Evolutionary conservation across 2,113 vertebrate genomes (phyloP), one percentile per base, ranked within the genome.

Genomic region (Pachyramphus minor): DNA sequence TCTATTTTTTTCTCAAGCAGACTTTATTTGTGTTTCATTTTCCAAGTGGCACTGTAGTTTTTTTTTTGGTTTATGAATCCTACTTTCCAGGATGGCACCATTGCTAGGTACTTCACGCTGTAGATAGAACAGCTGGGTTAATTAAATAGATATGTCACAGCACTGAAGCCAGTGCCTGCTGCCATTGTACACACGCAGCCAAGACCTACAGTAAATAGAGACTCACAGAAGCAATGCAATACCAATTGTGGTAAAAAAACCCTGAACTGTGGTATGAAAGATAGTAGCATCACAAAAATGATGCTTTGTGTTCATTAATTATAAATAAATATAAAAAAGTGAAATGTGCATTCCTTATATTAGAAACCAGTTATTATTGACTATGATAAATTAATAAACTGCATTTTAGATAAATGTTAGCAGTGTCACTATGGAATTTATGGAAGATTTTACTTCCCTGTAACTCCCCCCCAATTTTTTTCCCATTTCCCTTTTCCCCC

Each of bases 81-180:
- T 7, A 5, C 87, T 96, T 96, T 96, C 76, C 94, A 92, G 69
- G 63, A 74, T 95, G 94, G 78, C 55, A 67, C 47, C 18, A 7
- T 53, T 50, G 27, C 83, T 96, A 64, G 75, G 56, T 96, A 58
- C 93, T 97, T 97, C 81, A 52, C 87, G 62, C 44, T 93, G 95
- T 81, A 87, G 93, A 94, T 92, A 93, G 89, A 97, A 89, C 96
- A 97, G 95, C 97, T 97, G 97, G 90, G 94, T 97, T 98, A 98
- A 98, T 98, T 97, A 98, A 98, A 97, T 96, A 98, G 97, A 97
- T 98, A 96, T 96, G 97, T 98, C 98, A 98, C 96, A 84, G 96
- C 55, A 8, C 93, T 71, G 92, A 96, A 96, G 93, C 94, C 84
- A 37, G 84, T 82, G 96, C 93, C 94, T 96, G 95, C 95, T 95